phyloP scores from a whole-genome alignment of 2,888 invertebrate genomes.

The Synanthedon andrenaeformis region DNA sequence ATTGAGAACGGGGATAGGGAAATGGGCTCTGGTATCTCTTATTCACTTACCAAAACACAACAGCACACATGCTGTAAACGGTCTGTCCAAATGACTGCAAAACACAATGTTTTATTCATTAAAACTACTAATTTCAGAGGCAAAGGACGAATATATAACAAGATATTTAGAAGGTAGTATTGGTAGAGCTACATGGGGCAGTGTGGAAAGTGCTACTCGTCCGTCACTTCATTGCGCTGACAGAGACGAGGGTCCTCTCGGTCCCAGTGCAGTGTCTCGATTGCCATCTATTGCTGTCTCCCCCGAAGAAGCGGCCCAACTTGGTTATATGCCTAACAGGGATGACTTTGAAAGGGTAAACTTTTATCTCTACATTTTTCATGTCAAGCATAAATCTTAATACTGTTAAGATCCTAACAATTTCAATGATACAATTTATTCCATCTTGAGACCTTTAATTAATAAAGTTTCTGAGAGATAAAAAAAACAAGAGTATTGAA shows the following conservation, averaged over 20 bases:
- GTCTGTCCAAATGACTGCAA: too few species aligned
- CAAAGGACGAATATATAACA: slow-evolving; percentile 90
- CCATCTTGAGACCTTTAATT: not conserved
- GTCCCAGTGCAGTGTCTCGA: slow-evolving; percentile 76
- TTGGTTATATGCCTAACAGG: slow-evolving; percentile 94
- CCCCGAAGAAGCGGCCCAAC: slow-evolving; percentile 85
- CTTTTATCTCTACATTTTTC: slow-evolving; percentile 1
- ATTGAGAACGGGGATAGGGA: too few species aligned
- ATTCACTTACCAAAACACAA: too few species aligned
- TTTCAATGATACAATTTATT: not conserved
- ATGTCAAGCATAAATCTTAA: too few species aligned
- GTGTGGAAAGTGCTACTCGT: slow-evolving; percentile 75
- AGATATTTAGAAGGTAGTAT: slow-evolving; percentile 92
- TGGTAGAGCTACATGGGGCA: slow-evolving; percentile 88
- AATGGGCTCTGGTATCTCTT: too few species aligned
- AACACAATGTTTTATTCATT: not conserved
- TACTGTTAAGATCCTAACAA: not conserved
- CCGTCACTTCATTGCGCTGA: slow-evolving; percentile 82
- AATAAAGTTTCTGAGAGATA: too few species aligned
- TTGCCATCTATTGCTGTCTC: slow-evolving; percentile 85
- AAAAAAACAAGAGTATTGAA: too few species aligned
- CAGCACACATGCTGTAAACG: too few species aligned
- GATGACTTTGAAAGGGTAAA: slow-evolving; percentile 94
- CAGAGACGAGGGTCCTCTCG: slow-evolving; percentile 82
- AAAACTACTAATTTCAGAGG: slow-evolving; percentile 68